Base-by-base conservation (phyloP, 92 coral and sea anemone genomes). In the Epizoanthus fatuus region DNA sequence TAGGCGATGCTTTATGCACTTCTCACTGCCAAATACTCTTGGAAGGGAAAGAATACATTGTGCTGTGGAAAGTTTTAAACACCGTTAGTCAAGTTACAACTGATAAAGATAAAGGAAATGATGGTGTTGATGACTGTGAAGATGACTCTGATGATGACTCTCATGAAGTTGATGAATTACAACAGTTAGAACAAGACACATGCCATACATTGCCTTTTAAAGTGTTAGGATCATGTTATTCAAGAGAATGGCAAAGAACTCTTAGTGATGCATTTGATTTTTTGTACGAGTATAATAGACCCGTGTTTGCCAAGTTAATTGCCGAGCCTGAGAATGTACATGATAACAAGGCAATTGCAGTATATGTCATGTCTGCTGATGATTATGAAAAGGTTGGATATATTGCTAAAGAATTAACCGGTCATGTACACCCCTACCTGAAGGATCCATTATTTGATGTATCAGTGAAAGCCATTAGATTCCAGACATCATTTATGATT, bases 1-100 rank as follows among this genome's bases (percentile, higher is more conserved):
- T 42, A 4, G 87, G 87, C 40, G 40, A 70, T 70, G 73, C 63
- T 66, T 13, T 62, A 7, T 89, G 88, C 72, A 64, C 79, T 9
- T 67, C 88, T 13, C 88, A 75, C 76, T 84, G 88, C 38, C 39
- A 75, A 49, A 83, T 89, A 16, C 73, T 44, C 55, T 55, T 89
- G 9, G 65, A 45, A 58, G 75, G 81, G 6, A 80, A 51, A 11
- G 69, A 47, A 4, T 83, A 89, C 76, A 83, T 80, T 49, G 90
- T 90, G 17, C 62, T 89, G 86, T 84, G 84, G 86, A 59, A 71
- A 72, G 5, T 89, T 37, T 64, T 20, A 64, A 64, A 25, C 42
- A 64, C 9, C 42, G 20, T 6, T 20, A 58, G n/a, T n/a, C 20
- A 15, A 20, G 35, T 25, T 66, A 42, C 19, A 22, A 44, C 63